Evolutionary conservation across 2,113 vertebrate species (phyloP), one percentile per base, ranked within the genome.

Genomic region (Triplophysa dalaica): DNA sequence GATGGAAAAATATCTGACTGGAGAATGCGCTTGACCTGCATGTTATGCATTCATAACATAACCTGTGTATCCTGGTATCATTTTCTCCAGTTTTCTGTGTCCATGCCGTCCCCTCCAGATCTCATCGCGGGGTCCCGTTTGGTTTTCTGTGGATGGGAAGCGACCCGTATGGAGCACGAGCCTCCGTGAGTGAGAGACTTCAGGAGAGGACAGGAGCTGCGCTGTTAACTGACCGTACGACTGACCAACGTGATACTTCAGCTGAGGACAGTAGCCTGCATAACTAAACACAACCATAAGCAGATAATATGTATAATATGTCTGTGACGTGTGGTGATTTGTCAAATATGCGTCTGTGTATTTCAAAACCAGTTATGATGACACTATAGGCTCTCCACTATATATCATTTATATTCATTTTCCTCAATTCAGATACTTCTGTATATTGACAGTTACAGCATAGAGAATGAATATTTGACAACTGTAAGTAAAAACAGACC

Each of bases 41-140:
- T 33, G 45, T 24, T 24, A 1, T 41, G 9, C 22, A 77, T 52
- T 50, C 7, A 2, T 45, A 60, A 63, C 29, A 6, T 65, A 60
- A 93, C 94, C 94, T 83, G 93, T 94, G 84, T 93, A 94, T 78
- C 95, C 94, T 0, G 93, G 92, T 72, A 94, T 88, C 87, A 92
- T 84, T 79, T 54, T 87, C 69, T 80, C 87, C 22, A 87, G 38
- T 60, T 90, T 85, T 24, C 88, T 88, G 58, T 79, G 24, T 24
- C 82, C 86, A 4, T 2, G 62, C 58, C 66, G 63, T 6, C 64
- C 82, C 70, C 77, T 85, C 81, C 65, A 66, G 58, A 75, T 77
- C 48, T 78, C 78, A 11, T 82, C 77, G 10, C 4, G 68, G 1
- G 45, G 60, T 13, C 21, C 56, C 0, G 7, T n/a, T 48, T 76